phyloP scores from a whole-genome alignment of 1,140 invertebrate species.

The Myzus persicae region DNA sequence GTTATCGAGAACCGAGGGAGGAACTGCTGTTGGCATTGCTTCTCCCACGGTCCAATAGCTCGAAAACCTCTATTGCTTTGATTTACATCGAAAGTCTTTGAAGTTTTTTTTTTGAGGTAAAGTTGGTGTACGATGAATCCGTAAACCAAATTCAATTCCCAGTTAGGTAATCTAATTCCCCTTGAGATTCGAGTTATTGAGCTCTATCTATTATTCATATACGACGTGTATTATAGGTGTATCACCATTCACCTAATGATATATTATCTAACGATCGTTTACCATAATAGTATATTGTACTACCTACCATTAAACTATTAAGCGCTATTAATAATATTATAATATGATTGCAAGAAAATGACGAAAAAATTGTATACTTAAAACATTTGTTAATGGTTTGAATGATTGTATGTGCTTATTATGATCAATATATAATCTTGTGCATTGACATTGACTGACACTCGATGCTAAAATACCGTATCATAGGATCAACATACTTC shows the following conservation, averaged over 20 bases:
- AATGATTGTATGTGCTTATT: not conserved
- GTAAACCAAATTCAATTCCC: no score
- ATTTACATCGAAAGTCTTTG: no score
- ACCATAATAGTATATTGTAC: not conserved
- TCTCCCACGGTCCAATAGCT: no score
- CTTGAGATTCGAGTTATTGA: no score
- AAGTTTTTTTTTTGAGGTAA: no score
- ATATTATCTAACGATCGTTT: not conserved
- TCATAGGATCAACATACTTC: no score
- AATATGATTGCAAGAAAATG: not conserved
- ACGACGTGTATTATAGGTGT: not conserved
- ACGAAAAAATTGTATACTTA: not conserved
- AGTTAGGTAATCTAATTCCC: no score
- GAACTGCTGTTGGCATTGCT: no score
- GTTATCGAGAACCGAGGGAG: no score
- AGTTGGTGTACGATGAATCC: no score
- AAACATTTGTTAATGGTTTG: not conserved
- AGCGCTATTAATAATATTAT: not conserved
- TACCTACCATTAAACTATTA: no score
- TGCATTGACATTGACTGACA: not conserved
- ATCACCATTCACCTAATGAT: not conserved
- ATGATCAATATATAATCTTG: not conserved
- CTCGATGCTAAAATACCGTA: not conserved
- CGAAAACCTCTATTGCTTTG: no score
- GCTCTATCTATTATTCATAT: not conserved